Percentiles rank a stretch among this genome's conserved stretches.
Evolutionary conservation across 2,797 vertebrate genomes (phyloP).

Genomic region (Babyrousa celebensis): DNA sequence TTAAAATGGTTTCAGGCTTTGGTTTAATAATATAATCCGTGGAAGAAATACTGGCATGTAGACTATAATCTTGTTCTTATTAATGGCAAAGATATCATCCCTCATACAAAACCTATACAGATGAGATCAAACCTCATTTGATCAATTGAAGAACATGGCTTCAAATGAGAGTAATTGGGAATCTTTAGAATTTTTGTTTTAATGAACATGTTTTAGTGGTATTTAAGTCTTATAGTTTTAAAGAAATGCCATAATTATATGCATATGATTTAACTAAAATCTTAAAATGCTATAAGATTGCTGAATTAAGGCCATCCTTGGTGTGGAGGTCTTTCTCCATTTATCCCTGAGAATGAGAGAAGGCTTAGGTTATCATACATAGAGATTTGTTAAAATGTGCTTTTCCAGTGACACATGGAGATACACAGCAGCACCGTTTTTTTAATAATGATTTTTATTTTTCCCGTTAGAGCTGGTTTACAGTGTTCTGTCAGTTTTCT

Average conservation of each 20-base stretch:
- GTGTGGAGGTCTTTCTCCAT: not conserved
- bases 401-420: fast-evolving
- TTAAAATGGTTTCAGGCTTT: not conserved
- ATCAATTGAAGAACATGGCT: not conserved
- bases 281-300: not conserved
- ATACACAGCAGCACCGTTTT: not conserved
- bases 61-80: not conserved
- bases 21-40: not conserved
- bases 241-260: no score
- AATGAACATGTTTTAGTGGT: not conserved
- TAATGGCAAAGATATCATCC: not conserved
- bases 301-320: not conserved
- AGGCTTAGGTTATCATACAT: no score
- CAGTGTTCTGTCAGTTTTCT: no score
- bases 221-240: not conserved
- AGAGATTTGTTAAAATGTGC: not conserved
- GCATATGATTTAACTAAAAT: not conserved
- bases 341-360: not conserved
- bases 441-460: no score
- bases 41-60: not conserved
- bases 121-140: not conserved
- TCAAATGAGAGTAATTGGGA: not conserved
- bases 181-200: not conserved
- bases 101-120: not conserved
- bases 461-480: no score